A percentile compares a stretch with the other conserved stretches of the same genome.
Conservation (phyloP, 2,113 vertebrate genomes). For the Lepus americanus region DNA sequence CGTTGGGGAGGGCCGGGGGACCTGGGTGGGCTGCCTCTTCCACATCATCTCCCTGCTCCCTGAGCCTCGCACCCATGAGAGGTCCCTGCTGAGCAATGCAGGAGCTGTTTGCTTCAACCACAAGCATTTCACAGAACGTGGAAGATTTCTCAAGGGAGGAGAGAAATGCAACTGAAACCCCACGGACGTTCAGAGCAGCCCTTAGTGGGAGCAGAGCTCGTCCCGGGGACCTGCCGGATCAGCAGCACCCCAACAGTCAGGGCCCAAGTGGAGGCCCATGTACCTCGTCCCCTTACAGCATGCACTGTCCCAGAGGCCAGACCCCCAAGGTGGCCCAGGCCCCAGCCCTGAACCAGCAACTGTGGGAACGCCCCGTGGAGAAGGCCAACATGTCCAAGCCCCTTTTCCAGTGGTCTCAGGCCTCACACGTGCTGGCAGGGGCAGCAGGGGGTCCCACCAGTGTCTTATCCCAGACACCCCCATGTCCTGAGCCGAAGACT, state of each 20-base stretch:
- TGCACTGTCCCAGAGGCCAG: neutral
- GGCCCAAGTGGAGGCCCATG: too few species aligned
- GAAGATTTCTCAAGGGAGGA: neutral
- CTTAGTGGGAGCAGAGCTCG: rapidly evolving
- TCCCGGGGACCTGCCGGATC: neutral
- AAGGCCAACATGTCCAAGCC: neutral
- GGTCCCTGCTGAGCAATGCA: too few species aligned
- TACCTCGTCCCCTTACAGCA: neutral
- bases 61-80: too few species aligned
- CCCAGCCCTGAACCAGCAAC: neutral
- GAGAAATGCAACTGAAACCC: neutral
- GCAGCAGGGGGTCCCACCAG: neutral
- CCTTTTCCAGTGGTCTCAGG: neutral
- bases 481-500: rapidly evolving
- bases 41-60: too few species aligned
- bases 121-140: too few species aligned
- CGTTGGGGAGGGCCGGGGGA: rapidly evolving
- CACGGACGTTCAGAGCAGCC: rapidly evolving
- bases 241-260: too few species aligned
- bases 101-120: too few species aligned
- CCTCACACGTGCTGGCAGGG: too few species aligned
- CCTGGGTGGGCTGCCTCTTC: rapidly evolving
- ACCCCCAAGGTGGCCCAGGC: rapidly evolving
- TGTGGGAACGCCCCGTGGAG: neutral
- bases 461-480: neutral